Evolutionary conservation across 2,113 vertebrate genomes (phyloP).

Genomic region (Bos taurus): DNA sequence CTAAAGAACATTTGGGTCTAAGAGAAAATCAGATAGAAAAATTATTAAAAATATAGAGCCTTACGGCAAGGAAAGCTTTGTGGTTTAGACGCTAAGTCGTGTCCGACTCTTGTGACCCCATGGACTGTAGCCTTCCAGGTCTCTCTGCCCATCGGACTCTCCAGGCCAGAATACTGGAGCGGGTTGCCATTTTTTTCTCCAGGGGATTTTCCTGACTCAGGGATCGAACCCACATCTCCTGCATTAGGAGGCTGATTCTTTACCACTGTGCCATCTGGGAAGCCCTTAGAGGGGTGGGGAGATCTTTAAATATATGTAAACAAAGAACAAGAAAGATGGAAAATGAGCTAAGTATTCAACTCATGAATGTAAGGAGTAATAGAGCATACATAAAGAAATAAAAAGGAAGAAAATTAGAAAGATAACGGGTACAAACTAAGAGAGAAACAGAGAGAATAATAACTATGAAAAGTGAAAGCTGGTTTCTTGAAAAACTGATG

Average conservation of each 20-base stretch:
- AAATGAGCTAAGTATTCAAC: not conserved
- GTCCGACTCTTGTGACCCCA: not conserved
- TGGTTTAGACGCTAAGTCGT: not conserved
- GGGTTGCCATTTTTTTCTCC: not conserved
- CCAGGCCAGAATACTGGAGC: not conserved
- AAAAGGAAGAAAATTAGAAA: not conserved
- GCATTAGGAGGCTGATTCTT: not conserved
- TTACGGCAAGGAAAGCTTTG: not conserved
- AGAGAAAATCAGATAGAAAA: not conserved
- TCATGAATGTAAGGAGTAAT: not conserved
- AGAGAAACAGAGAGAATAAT: not conserved
- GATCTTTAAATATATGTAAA: not conserved
- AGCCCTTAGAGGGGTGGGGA: not conserved
- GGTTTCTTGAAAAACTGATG: not conserved
- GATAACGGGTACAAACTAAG: fast-evolving
- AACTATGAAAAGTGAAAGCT: not conserved
- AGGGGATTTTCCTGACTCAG: not conserved
- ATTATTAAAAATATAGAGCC: not conserved
- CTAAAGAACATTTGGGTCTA: not conserved
- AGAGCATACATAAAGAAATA: not conserved
- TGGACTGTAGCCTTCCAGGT: not conserved
- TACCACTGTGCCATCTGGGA: not conserved
- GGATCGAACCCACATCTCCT: not conserved
- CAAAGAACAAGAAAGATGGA: not conserved
- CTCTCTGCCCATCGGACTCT: not conserved